These are phyloP conservation scores for Parus major DNA, from an alignment of 2,113 vertebrate genomes.

Conservation along the genomic window DNA sequence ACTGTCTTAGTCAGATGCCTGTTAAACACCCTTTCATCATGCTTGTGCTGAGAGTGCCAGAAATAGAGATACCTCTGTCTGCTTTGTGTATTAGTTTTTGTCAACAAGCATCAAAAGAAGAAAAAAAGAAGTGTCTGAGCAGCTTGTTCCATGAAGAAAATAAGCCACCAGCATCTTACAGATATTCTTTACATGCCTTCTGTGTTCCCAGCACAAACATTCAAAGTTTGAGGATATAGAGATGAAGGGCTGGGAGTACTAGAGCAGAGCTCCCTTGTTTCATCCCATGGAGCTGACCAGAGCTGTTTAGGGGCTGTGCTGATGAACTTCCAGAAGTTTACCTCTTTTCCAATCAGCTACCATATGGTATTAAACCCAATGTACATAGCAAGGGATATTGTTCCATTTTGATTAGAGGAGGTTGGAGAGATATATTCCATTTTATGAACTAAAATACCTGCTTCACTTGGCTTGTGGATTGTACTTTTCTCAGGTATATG, in stretches of 20 bases:
- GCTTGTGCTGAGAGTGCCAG: not conserved
- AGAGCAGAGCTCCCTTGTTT: not conserved
- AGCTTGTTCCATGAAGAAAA: not conserved
- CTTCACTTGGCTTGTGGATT: constrained; percentile 45
- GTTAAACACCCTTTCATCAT: not conserved
- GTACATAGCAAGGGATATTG: not conserved
- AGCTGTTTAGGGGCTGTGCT: not conserved
- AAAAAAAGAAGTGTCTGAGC: not conserved
- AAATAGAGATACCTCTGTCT: not conserved
- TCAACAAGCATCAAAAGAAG: not conserved
- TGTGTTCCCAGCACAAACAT: not conserved
- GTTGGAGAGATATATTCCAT: constrained; percentile 13
- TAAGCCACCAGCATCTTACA: not conserved
- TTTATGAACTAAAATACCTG: constrained; percentile 49
- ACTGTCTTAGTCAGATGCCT: not conserved
- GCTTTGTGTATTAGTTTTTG: constrained; percentile 18
- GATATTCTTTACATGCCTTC: not conserved
- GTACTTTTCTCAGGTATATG: constrained; percentile 56
- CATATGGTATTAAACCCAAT: constrained; percentile 48
- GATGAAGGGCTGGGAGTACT: not conserved
- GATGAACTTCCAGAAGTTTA: not conserved
- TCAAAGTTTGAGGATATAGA: not conserved
- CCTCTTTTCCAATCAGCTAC: constrained; percentile 16
- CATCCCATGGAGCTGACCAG: not conserved
- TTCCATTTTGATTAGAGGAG: constrained; percentile 27